Conservation (phyloP, 2,797 vertebrate genomes). For the Chelidonichthys spinosus region DNA sequence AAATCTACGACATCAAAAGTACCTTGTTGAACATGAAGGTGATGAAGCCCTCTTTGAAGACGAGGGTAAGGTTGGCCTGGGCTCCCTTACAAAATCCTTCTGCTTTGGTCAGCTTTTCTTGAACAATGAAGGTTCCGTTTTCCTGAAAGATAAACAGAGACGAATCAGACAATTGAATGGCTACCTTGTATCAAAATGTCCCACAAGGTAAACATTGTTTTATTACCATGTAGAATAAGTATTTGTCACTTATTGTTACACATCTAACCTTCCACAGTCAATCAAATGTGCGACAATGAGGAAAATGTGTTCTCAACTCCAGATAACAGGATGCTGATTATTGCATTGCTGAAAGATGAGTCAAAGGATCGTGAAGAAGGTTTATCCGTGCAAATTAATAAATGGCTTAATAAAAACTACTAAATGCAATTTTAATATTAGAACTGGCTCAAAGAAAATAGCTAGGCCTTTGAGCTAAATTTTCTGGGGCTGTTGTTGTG, state of each 20-base stretch:
- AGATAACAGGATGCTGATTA: conserved; percentile 36
- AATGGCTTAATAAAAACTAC: not conserved
- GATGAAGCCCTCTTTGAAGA: conserved; percentile 66
- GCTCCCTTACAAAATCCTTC: not conserved
- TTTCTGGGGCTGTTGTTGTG: not conserved
- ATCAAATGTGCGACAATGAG: conserved; percentile 10
- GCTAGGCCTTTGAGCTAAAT: not conserved
- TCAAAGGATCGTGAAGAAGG: conserved; percentile 2
- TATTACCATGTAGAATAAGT: not conserved
- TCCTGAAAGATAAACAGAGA: conserved; percentile 47
- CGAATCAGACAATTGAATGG: not conserved
- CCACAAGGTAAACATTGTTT: not conserved
- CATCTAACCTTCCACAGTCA: not conserved
- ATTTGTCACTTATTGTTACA: conserved; percentile 36
- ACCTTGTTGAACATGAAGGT: conserved; percentile 78
- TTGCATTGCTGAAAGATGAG: conserved; percentile 1
- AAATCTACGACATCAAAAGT: conserved; percentile 8
- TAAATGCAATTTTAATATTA: not conserved
- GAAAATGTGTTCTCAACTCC: conserved; percentile 35
- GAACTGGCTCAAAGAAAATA: not conserved
- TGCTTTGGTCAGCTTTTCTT: fast-evolving
- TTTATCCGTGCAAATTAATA: not conserved
- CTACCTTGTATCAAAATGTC: not conserved
- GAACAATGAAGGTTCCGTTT: conserved; percentile 70
- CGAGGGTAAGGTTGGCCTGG: conserved; percentile 39